phyloP scores from a whole-genome alignment of 2,797 vertebrate genomes.

The Mormyrus hasselquistii region DNA sequence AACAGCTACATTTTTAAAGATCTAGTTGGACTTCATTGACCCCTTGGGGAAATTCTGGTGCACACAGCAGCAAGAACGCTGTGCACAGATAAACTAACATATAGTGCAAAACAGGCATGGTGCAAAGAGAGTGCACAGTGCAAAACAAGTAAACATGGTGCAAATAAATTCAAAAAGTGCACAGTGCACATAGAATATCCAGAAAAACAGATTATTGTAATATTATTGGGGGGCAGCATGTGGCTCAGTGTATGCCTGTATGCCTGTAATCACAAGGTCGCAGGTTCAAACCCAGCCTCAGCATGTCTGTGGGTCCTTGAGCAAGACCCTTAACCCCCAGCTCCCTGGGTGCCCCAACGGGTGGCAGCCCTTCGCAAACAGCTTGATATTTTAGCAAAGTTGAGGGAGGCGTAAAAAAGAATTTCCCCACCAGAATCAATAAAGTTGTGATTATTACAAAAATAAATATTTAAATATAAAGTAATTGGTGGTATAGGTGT shows the following conservation, averaged over 20 bases:
- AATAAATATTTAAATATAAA: neutral
- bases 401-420: too few species aligned
- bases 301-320: too few species aligned
- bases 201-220: neutral
- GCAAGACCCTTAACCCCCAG: too few species aligned
- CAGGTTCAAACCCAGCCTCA: too few species aligned
- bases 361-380: too few species aligned
- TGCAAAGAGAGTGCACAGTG: neutral
- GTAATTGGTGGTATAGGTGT: neutral
- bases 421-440: too few species aligned
- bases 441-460: neutral
- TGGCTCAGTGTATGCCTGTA: too few species aligned
- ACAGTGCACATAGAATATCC: neutral
- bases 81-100: neutral
- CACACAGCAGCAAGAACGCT: neutral
- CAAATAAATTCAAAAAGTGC: neutral
- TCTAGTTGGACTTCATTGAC: neutral
- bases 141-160: neutral
- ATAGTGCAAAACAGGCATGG: neutral
- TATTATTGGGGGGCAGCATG: neutral
- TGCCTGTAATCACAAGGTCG: too few species aligned
- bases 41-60: neutral
- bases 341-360: too few species aligned
- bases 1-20: neutral
- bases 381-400: too few species aligned